Evolutionary conservation across 2,113 vertebrate species (phyloP), one percentile per base, ranked within the genome.

Genomic region (Pyrgilauda ruficollis): DNA sequence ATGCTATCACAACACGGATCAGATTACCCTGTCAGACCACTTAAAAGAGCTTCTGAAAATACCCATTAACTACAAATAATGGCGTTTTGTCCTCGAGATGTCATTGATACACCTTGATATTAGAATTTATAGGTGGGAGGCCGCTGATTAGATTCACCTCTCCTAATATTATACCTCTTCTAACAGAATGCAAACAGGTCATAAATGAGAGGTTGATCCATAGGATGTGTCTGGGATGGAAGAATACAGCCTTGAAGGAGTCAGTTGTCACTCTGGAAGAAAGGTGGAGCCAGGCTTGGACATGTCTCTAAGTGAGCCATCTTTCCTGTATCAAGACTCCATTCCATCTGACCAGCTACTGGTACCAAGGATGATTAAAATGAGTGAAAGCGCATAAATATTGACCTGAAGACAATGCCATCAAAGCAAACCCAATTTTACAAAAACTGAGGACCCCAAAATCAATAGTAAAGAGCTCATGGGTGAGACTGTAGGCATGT

Each of bases 51-150:
- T 58, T 58, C 39, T 58, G 24, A 84, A 94, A 44, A 35, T 28
- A 56, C 27, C 21, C 6, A 37, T 13, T 22, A 62, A 24, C 5
- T 28, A 53, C 9, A 67, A 58, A 70, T 53, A 2, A 11, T 21
- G 7, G 1, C 0, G 0, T 37, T 84, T 74, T 46, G 9, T 73
- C 47, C 27, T 35, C 0, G 0, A 35, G 12, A n/a, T 39, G 9
- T 30, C 28, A 55, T 27, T 84, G 28, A 8, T 24, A 28, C 15
- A 39, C 10, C 4, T 7, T 62, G 33, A 20, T 59, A 52, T 21
- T 52, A 15, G 21, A 87, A 33, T 22, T 5, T 62, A 1, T 4
- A 26, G 7, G 28, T 50, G 27, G 37, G 74, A 84, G 23, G 13
- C 27, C 27, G 9, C 7, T 70, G 47, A 35, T n/a, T 63, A 63